Conservation (phyloP, 2,113 vertebrate species). For the Hypomesus transpacificus region DNA sequence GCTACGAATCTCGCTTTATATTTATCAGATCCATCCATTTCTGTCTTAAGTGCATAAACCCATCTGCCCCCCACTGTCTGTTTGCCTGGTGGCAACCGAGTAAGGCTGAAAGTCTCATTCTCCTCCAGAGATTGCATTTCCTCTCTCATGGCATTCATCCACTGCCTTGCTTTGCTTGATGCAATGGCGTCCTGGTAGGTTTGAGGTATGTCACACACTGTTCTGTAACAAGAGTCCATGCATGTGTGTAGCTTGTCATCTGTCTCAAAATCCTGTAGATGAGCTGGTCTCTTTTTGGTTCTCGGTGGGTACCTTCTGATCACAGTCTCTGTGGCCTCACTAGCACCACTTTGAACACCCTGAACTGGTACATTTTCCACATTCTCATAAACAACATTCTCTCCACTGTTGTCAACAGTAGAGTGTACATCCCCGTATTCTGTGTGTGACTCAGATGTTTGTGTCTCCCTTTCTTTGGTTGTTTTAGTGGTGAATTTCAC, state of each 20-base stretch:
- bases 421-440: neutral
- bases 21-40: constrained; percentile 27
- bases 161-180: constrained; percentile 18
- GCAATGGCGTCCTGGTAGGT: constrained; percentile 16
- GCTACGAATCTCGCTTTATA: constrained; percentile 23
- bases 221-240: constrained; percentile 26
- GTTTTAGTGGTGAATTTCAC: constrained; percentile 26
- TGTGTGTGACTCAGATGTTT: constrained; percentile 18
- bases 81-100: constrained; percentile 13
- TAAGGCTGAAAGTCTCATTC: constrained; percentile 20
- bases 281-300: constrained; percentile 12
- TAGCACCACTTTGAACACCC: constrained; percentile 5
- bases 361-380: neutral
- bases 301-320: neutral
- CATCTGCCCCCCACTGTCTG: constrained; percentile 25
- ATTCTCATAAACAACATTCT: neutral
- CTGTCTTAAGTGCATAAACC: constrained; percentile 13
- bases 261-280: constrained; percentile 22
- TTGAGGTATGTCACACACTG: constrained; percentile 10
- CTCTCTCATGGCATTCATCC: constrained; percentile 22
- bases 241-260: neutral
- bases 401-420: neutral
- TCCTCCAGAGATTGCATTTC: constrained; percentile 30
- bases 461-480: constrained; percentile 18
- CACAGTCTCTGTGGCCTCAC: neutral